Evolutionary conservation across 2,888 invertebrate species (phyloP).

Genomic region (Pristionchus fissidentatus): DNA sequence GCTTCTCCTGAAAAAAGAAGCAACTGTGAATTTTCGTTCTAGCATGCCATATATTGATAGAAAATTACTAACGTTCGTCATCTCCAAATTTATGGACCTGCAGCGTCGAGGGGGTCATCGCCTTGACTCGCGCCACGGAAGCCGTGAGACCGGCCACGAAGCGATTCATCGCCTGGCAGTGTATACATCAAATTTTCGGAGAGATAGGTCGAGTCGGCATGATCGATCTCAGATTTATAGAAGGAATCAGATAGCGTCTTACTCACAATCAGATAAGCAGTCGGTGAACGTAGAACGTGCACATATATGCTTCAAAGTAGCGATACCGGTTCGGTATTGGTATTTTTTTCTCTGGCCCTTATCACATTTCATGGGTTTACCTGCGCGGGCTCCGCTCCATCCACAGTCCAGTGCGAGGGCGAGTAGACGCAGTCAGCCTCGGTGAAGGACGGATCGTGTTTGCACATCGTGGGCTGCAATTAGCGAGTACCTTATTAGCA

Average conservation of each 20-base stretch:
- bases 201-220: background rate
- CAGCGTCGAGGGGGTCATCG: background rate
- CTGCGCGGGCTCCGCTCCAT: background rate
- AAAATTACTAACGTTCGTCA: background rate
- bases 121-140: background rate
- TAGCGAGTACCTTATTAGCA: too few species aligned
- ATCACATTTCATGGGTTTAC: background rate
- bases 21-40: background rate
- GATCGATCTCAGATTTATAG: background rate
- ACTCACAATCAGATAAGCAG: background rate
- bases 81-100: background rate
- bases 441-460: conserved; percentile 36
- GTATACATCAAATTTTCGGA: background rate
- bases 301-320: background rate
- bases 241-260: background rate
- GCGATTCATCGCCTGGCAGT: conserved; percentile 16
- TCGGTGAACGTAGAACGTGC: background rate
- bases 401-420: conserved; percentile 30
- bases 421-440: conserved; percentile 34
- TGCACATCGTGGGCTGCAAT: too few species aligned
- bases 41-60: background rate
- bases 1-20: background rate
- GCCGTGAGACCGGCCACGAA: background rate
- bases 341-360: too few species aligned
- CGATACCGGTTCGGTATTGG: too few species aligned